Conservation (phyloP, 2,797 vertebrate species). For the Caiman crocodilus region DNA sequence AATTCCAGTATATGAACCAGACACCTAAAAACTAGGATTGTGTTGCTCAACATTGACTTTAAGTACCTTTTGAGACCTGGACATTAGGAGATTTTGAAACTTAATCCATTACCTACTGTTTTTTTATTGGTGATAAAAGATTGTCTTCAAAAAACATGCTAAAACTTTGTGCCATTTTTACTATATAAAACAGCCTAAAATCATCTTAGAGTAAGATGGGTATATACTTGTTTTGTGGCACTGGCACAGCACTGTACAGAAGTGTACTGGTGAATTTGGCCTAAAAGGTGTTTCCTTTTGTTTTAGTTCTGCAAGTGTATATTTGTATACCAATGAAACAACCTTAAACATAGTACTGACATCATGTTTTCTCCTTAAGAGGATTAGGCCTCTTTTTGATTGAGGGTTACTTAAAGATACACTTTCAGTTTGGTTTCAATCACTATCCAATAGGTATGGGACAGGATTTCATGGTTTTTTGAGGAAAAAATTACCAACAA, state of each 20-base stretch:
- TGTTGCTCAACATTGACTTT: neutral
- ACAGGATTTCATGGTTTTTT: conserved; percentile 35
- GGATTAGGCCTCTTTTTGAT: neutral
- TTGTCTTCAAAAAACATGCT: neutral
- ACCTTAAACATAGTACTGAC: neutral
- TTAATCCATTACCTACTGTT: neutral
- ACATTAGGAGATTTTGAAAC: neutral
- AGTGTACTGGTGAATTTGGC: neutral
- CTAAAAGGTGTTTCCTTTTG: neutral
- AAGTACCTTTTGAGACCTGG: too few species aligned
- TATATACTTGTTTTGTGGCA: neutral
- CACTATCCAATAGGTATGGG: neutral
- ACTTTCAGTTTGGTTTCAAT: conserved; percentile 8
- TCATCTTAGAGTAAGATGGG: neutral
- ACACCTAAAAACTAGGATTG: neutral
- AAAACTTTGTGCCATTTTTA: conserved; percentile 10
- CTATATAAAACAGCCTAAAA: conserved; percentile 23
- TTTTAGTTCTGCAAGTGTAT: neutral
- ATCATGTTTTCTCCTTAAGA: neutral
- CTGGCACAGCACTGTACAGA: neutral
- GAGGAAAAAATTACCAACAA: conserved; percentile 36
- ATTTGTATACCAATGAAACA: neutral
- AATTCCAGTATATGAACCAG: neutral
- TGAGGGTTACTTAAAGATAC: neutral
- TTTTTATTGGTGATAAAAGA: conserved; percentile 3